Evolutionary conservation across 2,797 vertebrate species (phyloP).

Genomic region (Catamblyrhynchus diadema): DNA sequence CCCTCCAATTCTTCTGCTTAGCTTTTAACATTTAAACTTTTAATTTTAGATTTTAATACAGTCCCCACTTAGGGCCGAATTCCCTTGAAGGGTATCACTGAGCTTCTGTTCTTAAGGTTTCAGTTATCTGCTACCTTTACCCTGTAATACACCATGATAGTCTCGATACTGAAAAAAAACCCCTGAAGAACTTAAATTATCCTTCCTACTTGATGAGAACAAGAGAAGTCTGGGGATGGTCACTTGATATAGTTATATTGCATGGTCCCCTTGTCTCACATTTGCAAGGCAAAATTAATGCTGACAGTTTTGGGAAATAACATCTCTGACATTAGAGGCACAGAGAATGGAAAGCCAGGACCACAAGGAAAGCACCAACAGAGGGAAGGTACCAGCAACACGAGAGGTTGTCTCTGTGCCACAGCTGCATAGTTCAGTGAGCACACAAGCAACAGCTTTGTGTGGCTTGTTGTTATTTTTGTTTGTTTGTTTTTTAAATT

Average conservation of each 20-base stretch:
- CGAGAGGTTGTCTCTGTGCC: not conserved
- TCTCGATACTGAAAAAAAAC: not conserved
- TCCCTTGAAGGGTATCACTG: not conserved
- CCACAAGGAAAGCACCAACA: not conserved
- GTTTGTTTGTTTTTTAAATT: not conserved
- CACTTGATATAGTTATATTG: accelerated
- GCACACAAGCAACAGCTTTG: accelerated
- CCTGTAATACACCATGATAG: not conserved
- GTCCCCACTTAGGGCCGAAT: not conserved
- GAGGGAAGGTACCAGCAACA: not conserved
- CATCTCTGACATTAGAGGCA: not conserved
- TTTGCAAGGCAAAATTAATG: not conserved
- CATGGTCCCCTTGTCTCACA: not conserved
- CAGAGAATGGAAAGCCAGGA: not conserved
- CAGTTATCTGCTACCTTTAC: not conserved
- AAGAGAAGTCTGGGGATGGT: not conserved
- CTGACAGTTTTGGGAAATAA: not conserved
- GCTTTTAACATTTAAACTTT: not conserved
- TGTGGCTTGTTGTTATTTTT: not conserved
- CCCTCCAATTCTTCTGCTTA: not conserved
- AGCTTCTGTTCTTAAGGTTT: not conserved
- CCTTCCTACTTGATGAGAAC: not conserved
- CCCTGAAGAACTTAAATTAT: not conserved
- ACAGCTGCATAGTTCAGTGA: not conserved
- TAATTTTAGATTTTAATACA: not conserved